Conservation (phyloP, 2,797 vertebrate species). For the Crax fasciolata region DNA sequence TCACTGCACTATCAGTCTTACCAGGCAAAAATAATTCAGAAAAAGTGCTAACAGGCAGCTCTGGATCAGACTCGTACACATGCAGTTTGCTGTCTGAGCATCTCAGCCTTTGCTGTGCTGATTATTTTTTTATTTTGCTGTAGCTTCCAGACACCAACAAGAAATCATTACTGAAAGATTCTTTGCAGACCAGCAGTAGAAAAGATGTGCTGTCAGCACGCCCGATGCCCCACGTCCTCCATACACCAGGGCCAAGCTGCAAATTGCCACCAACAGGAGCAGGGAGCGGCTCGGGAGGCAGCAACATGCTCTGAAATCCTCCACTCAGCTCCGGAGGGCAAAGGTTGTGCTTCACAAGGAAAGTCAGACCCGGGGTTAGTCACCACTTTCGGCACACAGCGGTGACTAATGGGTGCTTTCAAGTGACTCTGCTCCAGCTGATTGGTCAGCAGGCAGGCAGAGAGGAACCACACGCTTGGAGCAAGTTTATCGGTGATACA, state of each 20-base stretch:
- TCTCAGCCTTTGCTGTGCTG: neutral
- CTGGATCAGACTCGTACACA: neutral
- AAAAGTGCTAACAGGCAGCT: neutral
- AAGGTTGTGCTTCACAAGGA: neutral
- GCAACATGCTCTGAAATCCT: neutral
- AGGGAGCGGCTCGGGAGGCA: neutral
- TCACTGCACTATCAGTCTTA: neutral
- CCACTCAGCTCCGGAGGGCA: neutral
- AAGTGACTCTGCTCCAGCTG: neutral
- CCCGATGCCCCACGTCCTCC: neutral
- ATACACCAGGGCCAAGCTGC: neutral
- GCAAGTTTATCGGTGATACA: neutral
- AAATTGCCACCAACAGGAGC: too few species aligned
- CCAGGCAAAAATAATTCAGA: neutral
- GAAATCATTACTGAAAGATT: neutral
- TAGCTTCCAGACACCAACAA: neutral
- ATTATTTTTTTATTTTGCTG: neutral
- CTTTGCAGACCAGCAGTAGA: neutral
- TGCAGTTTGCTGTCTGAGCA: neutral
- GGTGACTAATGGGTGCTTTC: neutral
- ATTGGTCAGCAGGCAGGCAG: slow-evolving; percentile 2
- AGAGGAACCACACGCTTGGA: neutral
- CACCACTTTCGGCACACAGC: neutral
- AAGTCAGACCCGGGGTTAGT: slow-evolving; percentile 47
- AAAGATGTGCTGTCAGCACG: neutral